Base-by-base conservation (phyloP, 2,113 vertebrate genomes). In the Patagioenas fasciata region DNA sequence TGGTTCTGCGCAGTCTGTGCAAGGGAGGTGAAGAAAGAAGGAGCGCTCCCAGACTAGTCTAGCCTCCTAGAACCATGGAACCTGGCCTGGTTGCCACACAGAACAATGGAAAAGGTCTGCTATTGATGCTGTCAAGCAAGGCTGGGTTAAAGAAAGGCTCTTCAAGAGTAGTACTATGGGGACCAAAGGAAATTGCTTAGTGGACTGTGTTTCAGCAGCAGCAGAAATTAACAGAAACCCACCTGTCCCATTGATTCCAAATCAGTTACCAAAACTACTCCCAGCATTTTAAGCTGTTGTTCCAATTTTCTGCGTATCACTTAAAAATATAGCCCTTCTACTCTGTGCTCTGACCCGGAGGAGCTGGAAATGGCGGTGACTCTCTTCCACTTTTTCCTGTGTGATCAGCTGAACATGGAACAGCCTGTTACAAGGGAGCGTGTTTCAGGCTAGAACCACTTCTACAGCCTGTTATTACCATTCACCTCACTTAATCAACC, bases 1-100 rank as follows among this genome's bases (percentile, higher is more conserved):
- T 53, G 13, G 28, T 71, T 14, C 71, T 58, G 11, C 10, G 16
- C 0, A 3, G 16, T n/a, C n/a, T 72, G n/a, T 1, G 5, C 16
- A 29, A 53, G 32, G 40, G 25, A 62, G 34, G 13, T 36, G 51
- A 32, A 70, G 51, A 80, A 71, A 34, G 28, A 21, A 47, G 57
- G 40, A 42, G 32, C 44, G 51, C 14, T 3, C 5, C 13, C 11
- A 44, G 16, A 9, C 54, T 44, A 54, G 15, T 40, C 9, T 89
- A 50, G 40, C 18, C 40, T 86, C 51, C 5, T 21, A 70, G 25
- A 83, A 25, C 61, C 51, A 14, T 5, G 2, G 21, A 38, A 50
- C 8, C 7, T 26, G 50, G 11, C 44, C 44, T 69, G 29, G 5
- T 17, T 64, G 24, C 57, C 2, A 4, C 25, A 5, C 53, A 77